Percentiles rank a stretch among this genome's conserved stretches.
Conservation (phyloP, 2,797 vertebrate genomes). For the Poecilia wingei region DNA sequence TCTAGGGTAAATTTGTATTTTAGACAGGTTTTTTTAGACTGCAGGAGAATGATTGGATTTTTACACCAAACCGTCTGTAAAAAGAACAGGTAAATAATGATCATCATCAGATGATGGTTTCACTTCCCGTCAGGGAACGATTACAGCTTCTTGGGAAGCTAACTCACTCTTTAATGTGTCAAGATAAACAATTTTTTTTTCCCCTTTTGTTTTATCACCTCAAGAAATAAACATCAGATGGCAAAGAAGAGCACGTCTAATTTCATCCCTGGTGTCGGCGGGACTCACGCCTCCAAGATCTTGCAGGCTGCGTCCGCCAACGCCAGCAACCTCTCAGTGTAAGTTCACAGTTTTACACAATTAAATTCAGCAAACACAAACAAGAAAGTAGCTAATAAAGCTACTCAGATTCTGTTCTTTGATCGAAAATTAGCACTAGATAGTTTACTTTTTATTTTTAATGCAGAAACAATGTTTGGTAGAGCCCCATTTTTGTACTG, state of each 20-base stretch:
- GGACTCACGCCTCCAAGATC: slow-evolving; percentile 72
- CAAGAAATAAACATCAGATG: slow-evolving; percentile 88
- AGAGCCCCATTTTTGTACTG: too few relatives aligned
- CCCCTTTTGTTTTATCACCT: slow-evolving; percentile 19
- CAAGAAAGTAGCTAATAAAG: background rate
- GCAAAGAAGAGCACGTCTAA: slow-evolving; percentile 98
- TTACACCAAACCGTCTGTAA: background rate
- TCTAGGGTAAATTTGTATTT: background rate
- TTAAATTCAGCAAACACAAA: background rate
- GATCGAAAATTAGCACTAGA: background rate
- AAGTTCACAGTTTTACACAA: slow-evolving; percentile 25
- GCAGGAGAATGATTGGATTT: too few relatives aligned
- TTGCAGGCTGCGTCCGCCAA: slow-evolving; percentile 56
- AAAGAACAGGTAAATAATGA: background rate
- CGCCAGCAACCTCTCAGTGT: slow-evolving; percentile 52
- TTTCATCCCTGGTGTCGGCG: slow-evolving; percentile 76
- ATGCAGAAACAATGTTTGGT: too few relatives aligned
- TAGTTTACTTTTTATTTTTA: background rate
- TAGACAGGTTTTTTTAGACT: background rate
- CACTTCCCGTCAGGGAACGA: background rate
- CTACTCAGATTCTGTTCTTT: background rate
- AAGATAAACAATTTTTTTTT: background rate
- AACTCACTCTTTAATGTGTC: background rate
- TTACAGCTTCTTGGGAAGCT: background rate
- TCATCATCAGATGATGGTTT: background rate